Evolutionary conservation across 2,797 vertebrate species (phyloP).

Genomic region (Eutrigla gurnardus): DNA sequence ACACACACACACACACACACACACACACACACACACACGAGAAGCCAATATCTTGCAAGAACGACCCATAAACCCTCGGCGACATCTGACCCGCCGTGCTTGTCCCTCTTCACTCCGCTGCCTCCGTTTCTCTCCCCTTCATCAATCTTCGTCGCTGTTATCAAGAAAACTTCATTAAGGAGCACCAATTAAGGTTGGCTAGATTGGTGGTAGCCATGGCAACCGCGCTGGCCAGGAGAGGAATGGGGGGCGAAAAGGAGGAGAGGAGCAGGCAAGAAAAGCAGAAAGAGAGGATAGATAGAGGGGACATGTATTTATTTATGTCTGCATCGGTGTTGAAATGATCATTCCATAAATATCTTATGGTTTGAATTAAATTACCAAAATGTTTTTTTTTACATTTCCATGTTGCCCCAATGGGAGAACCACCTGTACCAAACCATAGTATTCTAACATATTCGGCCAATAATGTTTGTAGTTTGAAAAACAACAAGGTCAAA

Average conservation of each 20-base stretch:
- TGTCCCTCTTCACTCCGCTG: constrained; percentile 4
- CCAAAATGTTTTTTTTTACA: too few species aligned
- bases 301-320: too few species aligned
- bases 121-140: constrained; percentile 15
- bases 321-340: too few species aligned
- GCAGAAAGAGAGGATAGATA: neutral
- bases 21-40: constrained; percentile 16
- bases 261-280: neutral
- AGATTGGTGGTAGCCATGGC: constrained; percentile 46
- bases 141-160: constrained; percentile 59
- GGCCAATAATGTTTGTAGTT: too few species aligned
- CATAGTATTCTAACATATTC: too few species aligned
- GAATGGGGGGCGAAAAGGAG: neutral
- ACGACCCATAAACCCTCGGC: constrained; percentile 18
- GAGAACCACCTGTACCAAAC: too few species aligned
- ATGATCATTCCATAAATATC: too few species aligned
- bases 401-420: too few species aligned
- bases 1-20: constrained; percentile 18
- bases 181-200: constrained; percentile 63
- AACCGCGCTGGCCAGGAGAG: neutral
- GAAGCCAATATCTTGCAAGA: constrained; percentile 15
- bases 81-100: constrained; percentile 27
- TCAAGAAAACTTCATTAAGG: constrained; percentile 65
- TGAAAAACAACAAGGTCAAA: too few species aligned
- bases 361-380: too few species aligned